These are phyloP conservation scores for Origma solitaria DNA, from an alignment of 2,113 vertebrate genomes.

Conservation along the genomic window DNA sequence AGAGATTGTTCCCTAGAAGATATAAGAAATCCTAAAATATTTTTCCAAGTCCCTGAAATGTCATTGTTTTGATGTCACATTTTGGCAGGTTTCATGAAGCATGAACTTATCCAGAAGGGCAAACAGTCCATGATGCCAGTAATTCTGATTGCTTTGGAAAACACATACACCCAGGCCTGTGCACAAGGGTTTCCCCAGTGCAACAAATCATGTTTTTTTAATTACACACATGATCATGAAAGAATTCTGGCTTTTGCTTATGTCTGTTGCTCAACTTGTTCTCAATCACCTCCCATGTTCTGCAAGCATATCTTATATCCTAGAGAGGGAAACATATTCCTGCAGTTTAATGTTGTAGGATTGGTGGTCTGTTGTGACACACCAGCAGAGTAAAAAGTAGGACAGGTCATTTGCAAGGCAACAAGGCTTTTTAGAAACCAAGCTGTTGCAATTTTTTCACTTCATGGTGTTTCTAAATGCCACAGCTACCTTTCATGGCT, in stretches of 20 bases:
- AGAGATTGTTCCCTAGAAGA: background rate
- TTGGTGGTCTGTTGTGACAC: background rate
- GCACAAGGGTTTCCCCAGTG: background rate
- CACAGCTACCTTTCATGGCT: background rate
- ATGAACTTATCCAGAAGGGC: background rate
- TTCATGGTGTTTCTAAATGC: background rate
- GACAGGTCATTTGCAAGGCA: background rate
- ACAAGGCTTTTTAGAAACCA: background rate
- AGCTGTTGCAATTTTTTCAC: background rate
- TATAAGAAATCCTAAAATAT: background rate
- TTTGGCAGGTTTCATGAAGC: background rate
- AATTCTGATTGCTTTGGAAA: background rate
- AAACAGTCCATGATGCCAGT: background rate
- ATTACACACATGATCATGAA: background rate
- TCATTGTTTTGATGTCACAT: background rate
- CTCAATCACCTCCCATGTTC: background rate
- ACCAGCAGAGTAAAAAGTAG: background rate
- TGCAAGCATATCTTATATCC: background rate
- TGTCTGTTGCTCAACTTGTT: background rate
- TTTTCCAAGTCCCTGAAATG: background rate
- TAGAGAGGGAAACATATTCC: rapidly evolving
- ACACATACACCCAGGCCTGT: background rate
- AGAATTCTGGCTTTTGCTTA: background rate
- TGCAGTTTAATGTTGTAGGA: background rate
- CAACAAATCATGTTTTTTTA: background rate